phyloP scores from a whole-genome alignment of 2,888 invertebrate species.

The Carpatolechia fugitivella region DNA sequence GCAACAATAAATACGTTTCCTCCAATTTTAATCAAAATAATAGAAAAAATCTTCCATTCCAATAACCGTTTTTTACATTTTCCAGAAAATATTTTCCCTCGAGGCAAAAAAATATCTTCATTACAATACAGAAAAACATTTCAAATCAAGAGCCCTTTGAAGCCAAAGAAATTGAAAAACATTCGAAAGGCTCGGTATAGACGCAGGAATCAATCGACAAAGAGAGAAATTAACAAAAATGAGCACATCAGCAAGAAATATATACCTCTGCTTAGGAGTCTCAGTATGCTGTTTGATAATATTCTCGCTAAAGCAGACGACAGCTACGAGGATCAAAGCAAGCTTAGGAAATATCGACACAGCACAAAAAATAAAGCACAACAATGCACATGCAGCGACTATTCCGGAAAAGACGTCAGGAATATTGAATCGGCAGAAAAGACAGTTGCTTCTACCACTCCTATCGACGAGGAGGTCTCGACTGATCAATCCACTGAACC shows the following conservation, averaged over 20 bases:
- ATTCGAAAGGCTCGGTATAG: constrained; percentile 38
- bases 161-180: constrained; percentile 50
- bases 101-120: constrained; percentile 39
- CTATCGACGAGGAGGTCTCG: constrained; percentile 45
- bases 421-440: constrained; percentile 46
- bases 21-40: not conserved
- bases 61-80: constrained; percentile 17
- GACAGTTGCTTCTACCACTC: constrained; percentile 59
- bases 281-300: constrained; percentile 66
- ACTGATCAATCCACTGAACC: constrained; percentile 34
- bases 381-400: constrained; percentile 34
- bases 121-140: constrained; percentile 50
- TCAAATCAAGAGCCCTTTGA: constrained; percentile 52
- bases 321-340: constrained; percentile 35
- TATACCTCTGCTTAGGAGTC: constrained; percentile 62
- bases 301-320: constrained; percentile 51
- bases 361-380: constrained; percentile 25
- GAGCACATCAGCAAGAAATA: constrained; percentile 53
- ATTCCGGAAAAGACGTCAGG: constrained; percentile 32
- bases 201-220: constrained; percentile 45
- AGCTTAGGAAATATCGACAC: constrained; percentile 34
- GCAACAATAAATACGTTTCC: not conserved
- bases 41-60: not conserved
- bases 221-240: constrained; percentile 53
- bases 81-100: constrained; percentile 31